phyloP scores from a whole-genome alignment of 1,140 invertebrate species.

The Aphaenogaster rudis region DNA sequence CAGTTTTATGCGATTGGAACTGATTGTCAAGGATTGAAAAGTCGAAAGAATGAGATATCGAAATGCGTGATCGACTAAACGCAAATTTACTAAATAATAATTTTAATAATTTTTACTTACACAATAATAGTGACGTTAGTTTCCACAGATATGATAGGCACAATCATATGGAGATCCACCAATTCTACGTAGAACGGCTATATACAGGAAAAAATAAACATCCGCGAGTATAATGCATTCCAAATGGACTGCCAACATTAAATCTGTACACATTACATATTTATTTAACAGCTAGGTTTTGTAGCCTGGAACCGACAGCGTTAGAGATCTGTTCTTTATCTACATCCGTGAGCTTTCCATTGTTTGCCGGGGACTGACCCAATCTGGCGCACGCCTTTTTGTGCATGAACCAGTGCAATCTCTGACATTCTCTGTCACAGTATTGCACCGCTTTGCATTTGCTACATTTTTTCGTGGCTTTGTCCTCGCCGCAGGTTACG shows the following conservation, averaged over 20 bases:
- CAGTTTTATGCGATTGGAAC: not conserved
- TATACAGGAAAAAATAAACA: slow-evolving; percentile 54
- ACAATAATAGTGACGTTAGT: slow-evolving; percentile 15
- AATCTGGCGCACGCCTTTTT: slow-evolving; percentile 94
- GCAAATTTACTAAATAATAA: not conserved
- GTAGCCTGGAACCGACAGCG: slow-evolving; percentile 80
- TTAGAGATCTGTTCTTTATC: slow-evolving; percentile 81
- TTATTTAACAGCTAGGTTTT: slow-evolving; percentile 82
- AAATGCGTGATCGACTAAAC: slow-evolving; percentile 9
- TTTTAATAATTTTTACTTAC: slow-evolving; percentile 13
- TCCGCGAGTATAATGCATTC: not conserved
- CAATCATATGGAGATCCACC: not conserved
- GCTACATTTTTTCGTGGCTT: slow-evolving; percentile 97
- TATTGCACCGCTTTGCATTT: slow-evolving; percentile 98
- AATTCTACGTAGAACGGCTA: slow-evolving; percentile 44
- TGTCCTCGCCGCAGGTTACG: slow-evolving; percentile 95
- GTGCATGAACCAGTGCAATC: slow-evolving; percentile 98
- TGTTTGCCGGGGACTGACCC: slow-evolving; percentile 74
- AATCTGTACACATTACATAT: slow-evolving; percentile 49
- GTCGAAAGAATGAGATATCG: not conserved
- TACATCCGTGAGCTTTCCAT: slow-evolving; percentile 77
- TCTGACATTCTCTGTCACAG: slow-evolving; percentile 97
- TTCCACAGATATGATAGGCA: slow-evolving; percentile 9
- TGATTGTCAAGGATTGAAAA: slow-evolving; percentile 19
- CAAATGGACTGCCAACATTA: not conserved